phyloP scores from a whole-genome alignment of 1,140 invertebrate genomes.

The Drosophila sproati region DNA sequence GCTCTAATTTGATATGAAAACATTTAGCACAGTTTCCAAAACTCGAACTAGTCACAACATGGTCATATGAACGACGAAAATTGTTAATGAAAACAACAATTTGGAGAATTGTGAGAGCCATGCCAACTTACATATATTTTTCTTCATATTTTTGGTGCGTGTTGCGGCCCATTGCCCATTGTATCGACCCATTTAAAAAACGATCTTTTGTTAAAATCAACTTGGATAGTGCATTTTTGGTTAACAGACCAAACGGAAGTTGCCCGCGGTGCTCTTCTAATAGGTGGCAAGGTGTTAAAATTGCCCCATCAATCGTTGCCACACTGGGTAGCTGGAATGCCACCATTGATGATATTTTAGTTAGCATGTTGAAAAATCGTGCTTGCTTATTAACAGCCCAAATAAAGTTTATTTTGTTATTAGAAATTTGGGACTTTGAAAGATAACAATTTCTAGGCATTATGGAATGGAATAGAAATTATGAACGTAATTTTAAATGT shows the following conservation, averaged over 20 bases:
- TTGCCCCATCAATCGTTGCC: conserved; percentile 19
- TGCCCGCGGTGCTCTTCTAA: conserved; percentile 52
- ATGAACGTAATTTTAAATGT: no score
- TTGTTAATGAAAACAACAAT: conserved; percentile 53
- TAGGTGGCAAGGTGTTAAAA: conserved; percentile 53
- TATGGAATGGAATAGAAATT: no score
- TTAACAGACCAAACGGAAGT: conserved; percentile 60
- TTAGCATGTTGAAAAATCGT: conserved; percentile 62
- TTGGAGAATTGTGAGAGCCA: conserved; percentile 44
- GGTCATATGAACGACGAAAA: conserved; percentile 54
- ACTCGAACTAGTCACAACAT: conserved; percentile 48
- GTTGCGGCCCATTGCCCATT: conserved; percentile 34
- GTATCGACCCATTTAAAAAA: conserved; percentile 32
- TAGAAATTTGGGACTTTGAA: not conserved
- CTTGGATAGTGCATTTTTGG: conserved; percentile 33
- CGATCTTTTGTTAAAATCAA: conserved; percentile 54
- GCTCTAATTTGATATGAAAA: conserved; percentile 67
- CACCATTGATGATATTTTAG: conserved; percentile 54
- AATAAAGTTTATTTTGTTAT: conserved; percentile 2
- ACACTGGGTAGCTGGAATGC: conserved; percentile 8
- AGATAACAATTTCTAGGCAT: no score
- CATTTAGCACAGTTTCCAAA: conserved; percentile 75
- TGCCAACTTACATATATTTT: conserved; percentile 53
- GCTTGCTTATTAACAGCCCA: conserved; percentile 22
- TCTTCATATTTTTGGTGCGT: conserved; percentile 18